phyloP scores from a whole-genome alignment of 2,797 vertebrate species.

The Oceanodroma leucorhoa region DNA sequence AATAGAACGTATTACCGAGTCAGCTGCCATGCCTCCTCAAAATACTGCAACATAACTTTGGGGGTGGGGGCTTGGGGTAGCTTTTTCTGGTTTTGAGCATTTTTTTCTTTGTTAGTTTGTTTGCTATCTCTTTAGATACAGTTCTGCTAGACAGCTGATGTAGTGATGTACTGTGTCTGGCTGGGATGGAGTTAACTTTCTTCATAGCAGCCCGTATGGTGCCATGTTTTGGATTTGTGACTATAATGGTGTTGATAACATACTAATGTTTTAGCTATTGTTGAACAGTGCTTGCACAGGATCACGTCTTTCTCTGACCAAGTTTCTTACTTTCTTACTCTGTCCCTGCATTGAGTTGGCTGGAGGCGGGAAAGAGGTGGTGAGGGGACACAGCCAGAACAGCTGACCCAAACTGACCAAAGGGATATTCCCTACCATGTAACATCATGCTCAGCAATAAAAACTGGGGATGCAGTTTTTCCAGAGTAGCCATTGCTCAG shows the following conservation, averaged over 20 bases:
- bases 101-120: neutral
- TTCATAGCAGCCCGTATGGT: neutral
- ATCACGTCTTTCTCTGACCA: neutral
- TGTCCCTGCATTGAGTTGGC: rapidly evolving
- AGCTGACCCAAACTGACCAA: neutral
- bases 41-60: neutral
- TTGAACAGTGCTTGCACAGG: neutral
- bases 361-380: neutral
- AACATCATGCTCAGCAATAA: neutral
- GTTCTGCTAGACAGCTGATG: neutral
- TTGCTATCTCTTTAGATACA: neutral
- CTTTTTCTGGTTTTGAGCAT: neutral
- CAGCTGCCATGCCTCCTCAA: neutral
- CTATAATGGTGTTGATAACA: neutral
- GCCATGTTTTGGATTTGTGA: neutral
- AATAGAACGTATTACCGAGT: neutral
- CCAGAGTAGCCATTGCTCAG: neutral
- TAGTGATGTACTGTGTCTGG: neutral
- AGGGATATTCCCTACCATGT: neutral
- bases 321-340: neutral
- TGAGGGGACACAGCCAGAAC: neutral
- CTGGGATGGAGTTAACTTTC: neutral
- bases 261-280: neutral
- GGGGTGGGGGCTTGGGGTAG: rapidly evolving
- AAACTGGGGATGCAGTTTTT: neutral